phyloP scores from a whole-genome alignment of 2,113 vertebrate species.

The Mirounga angustirostris region DNA sequence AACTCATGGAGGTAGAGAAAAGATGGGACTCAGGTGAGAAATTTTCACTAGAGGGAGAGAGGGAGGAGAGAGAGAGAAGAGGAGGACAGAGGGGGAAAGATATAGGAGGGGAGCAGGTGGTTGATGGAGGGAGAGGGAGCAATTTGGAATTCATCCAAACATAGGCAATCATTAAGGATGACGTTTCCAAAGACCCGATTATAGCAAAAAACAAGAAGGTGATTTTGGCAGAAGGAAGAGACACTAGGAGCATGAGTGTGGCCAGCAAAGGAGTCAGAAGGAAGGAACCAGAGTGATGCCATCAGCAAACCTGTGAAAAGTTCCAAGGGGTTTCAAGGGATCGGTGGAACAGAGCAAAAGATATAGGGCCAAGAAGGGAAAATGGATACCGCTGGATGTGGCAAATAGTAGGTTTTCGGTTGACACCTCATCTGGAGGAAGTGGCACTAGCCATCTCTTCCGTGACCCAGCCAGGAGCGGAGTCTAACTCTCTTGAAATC shows the following conservation, averaged over 20 bases:
- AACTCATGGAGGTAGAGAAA: background rate
- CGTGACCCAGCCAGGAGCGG: background rate
- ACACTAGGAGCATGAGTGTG: background rate
- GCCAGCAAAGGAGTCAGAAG: background rate
- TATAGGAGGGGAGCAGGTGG: background rate
- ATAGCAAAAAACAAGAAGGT: background rate
- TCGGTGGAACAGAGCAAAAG: background rate
- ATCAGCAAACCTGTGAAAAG: background rate
- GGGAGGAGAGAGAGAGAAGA: background rate
- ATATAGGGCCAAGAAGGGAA: background rate
- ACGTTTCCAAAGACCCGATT: background rate
- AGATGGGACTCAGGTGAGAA: background rate
- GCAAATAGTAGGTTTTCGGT: background rate
- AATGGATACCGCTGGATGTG: fast-evolving
- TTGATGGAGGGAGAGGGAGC: background rate
- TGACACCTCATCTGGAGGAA: background rate
- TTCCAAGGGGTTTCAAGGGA: background rate
- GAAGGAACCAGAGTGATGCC: background rate
- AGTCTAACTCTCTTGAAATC: background rate
- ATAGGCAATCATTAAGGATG: background rate
- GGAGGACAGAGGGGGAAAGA: background rate
- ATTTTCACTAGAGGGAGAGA: background rate
- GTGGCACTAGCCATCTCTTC: background rate
- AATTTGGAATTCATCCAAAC: background rate
- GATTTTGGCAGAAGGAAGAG: background rate